Evolutionary conservation across 2,888 invertebrate genomes (phyloP).

Genomic region (Calliopum simillimum): DNA sequence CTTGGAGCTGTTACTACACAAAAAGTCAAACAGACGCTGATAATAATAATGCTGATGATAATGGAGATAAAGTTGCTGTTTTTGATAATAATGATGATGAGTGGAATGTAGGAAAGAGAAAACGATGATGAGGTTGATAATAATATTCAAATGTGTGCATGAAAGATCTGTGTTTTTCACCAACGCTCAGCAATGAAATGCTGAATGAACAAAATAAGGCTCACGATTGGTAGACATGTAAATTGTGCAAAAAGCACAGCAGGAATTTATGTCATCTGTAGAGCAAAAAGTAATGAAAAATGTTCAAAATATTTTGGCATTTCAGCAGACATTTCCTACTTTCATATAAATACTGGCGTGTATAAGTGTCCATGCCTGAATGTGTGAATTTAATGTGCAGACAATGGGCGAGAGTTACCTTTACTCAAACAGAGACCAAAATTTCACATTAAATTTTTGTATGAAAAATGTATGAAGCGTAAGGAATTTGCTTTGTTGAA

Average conservation of each 20-base stretch:
- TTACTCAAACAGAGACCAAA: constrained; percentile 39
- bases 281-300: no score
- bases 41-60: neutral
- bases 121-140: neutral
- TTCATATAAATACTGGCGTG: constrained; percentile 15
- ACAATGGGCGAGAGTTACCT: constrained; percentile 35
- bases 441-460: constrained; percentile 29
- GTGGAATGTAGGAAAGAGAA: neutral
- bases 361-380: constrained; percentile 20
- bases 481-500: no score
- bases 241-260: no score
- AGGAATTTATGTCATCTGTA: no score
- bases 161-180: constrained; percentile 15
- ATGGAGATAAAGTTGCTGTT: no score
- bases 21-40: neutral
- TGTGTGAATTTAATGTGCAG: constrained; percentile 25
- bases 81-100: constrained; percentile 7
- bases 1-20: neutral
- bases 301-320: no score
- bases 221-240: no score
- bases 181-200: no score
- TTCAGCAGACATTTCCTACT: neutral
- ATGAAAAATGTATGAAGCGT: neutral
- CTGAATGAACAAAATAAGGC: no score
- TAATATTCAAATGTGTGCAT: neutral